Percentiles rank a stretch among this genome's conserved stretches.
Evolutionary conservation across 35 echinoderm and acorn worm species (phyloP).

Genomic region (Diadema setosum): DNA sequence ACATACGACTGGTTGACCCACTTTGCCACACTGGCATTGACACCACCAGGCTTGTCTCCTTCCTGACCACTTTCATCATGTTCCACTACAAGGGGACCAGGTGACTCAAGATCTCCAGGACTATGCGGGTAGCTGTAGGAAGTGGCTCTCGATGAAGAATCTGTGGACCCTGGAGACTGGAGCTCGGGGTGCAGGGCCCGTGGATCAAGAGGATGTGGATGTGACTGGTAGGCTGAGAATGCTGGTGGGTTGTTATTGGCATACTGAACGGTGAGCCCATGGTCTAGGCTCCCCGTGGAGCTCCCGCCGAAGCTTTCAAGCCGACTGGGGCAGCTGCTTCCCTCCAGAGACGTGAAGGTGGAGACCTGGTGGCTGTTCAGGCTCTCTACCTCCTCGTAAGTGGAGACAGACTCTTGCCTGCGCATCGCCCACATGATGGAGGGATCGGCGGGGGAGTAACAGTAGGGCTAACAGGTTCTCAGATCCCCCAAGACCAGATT

Average conservation of each 20-base stretch:
- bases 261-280: neutral
- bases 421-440: slow-evolving; percentile 50
- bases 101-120: neutral
- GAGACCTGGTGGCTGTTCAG: slow-evolving; percentile 65
- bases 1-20: slow-evolving; percentile 51
- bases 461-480: neutral
- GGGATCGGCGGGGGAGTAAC: neutral
- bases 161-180: neutral
- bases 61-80: neutral
- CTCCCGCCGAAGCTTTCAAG: slow-evolving; percentile 64
- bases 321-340: slow-evolving; percentile 60
- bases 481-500: neutral
- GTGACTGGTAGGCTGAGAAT: neutral
- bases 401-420: slow-evolving; percentile 50
- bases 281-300: slow-evolving; percentile 38
- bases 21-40: slow-evolving; percentile 48
- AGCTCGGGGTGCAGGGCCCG: neutral
- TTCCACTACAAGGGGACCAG: neutral
- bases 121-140: neutral
- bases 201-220: neutral
- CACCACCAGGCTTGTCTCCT: neutral
- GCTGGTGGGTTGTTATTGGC: neutral
- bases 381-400: slow-evolving; percentile 63
- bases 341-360: slow-evolving; percentile 44
- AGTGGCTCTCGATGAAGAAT: neutral